These are phyloP conservation scores for Temnothorax rugatulus DNA, from an alignment of 2,888 invertebrate genomes.

Conservation along the genomic window DNA sequence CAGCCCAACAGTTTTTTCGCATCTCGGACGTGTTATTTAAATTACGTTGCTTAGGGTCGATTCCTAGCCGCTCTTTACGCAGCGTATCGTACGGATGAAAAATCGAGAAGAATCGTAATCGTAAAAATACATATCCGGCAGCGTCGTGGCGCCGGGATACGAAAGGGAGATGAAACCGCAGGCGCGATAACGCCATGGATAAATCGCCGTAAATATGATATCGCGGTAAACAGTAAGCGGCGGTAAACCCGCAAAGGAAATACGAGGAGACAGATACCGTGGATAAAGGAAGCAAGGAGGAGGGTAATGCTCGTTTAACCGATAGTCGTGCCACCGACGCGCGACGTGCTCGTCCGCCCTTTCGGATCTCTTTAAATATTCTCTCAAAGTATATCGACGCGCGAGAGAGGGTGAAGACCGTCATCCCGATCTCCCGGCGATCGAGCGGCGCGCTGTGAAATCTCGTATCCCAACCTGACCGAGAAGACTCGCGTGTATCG, in stretches of 20 bases:
- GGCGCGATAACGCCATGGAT: slow-evolving; percentile 22
- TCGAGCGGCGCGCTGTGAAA: not conserved
- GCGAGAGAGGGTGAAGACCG: not conserved
- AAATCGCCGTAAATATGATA: slow-evolving; percentile 50
- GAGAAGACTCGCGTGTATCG: slow-evolving; percentile 19
- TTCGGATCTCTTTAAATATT: slow-evolving; percentile 39
- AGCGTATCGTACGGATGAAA: not conserved
- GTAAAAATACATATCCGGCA: slow-evolving; percentile 10
- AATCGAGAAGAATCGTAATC: slow-evolving; percentile 25
- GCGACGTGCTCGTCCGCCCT: slow-evolving; percentile 28
- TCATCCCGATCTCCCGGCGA: not conserved
- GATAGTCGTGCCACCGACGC: slow-evolving; percentile 10
- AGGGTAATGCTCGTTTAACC: slow-evolving; percentile 33
- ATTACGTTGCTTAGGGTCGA: not conserved
- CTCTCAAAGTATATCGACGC: slow-evolving; percentile 13
- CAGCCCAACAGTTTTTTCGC: not conserved
- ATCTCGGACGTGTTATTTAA: not conserved
- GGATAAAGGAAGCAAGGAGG: not conserved
- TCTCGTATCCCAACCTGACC: slow-evolving; percentile 3
- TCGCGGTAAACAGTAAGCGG: slow-evolving; percentile 41
- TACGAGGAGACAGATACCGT: slow-evolving; percentile 18
- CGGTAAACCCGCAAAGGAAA: slow-evolving; percentile 46
- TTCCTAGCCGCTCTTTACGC: not conserved
- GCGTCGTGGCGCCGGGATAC: not conserved
- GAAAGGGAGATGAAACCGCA: slow-evolving; percentile 33